Evolutionary conservation across 2,797 vertebrate species (phyloP).

Genomic region (Alca torda): DNA sequence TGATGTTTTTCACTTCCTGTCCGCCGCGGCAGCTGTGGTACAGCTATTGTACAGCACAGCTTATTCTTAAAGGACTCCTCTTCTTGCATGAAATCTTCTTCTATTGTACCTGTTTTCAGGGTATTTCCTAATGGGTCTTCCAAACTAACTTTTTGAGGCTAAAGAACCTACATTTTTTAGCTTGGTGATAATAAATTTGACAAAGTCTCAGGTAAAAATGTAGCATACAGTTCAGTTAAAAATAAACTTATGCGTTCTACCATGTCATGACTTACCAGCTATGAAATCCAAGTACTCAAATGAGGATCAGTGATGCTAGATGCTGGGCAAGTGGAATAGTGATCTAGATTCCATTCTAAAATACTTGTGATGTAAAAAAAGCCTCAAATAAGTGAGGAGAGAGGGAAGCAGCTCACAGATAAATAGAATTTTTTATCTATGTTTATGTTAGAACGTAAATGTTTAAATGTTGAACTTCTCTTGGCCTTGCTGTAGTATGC

Average conservation of each 20-base stretch:
- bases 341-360: neutral
- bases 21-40: neutral
- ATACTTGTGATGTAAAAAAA: neutral
- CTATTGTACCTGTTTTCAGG: neutral
- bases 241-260: neutral
- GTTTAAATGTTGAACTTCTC: conserved; percentile 42
- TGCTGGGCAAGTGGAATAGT: neutral
- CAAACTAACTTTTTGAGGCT: neutral
- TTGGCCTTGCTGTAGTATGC: neutral
- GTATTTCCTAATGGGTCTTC: neutral
- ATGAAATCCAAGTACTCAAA: neutral
- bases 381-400: neutral
- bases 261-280: neutral
- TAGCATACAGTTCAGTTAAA: neutral
- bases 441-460: conserved; percentile 19
- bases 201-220: neutral
- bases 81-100: neutral
- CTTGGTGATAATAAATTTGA: neutral
- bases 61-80: neutral
- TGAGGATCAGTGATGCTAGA: neutral
- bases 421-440: neutral
- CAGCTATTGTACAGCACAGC: neutral
- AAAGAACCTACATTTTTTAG: neutral
- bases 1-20: neutral
- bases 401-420: neutral